Evolutionary conservation across 1,140 invertebrate genomes (phyloP).

Genomic region (Drosophila nikananu): DNA sequence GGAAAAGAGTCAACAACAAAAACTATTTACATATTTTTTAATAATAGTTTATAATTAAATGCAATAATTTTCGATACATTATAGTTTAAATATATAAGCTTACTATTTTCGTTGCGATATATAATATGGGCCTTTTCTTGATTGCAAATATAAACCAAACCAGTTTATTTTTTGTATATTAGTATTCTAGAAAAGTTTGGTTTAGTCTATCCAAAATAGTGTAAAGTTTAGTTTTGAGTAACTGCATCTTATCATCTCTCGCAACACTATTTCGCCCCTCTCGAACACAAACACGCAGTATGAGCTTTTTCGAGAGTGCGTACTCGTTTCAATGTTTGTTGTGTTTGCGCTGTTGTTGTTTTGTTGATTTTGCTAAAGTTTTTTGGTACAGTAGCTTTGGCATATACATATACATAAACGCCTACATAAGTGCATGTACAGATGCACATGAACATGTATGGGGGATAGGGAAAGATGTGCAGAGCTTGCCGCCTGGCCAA

Average conservation of each 20-base stretch:
- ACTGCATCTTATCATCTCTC: slow-evolving; percentile 15
- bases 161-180: neutral
- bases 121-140: neutral
- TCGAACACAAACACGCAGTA: slow-evolving; percentile 12
- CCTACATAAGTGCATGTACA: slow-evolving; percentile 24
- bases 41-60: neutral
- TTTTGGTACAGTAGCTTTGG: slow-evolving; percentile 55
- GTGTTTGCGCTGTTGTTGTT: slow-evolving; percentile 32
- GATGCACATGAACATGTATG: slow-evolving; percentile 19
- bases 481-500: slow-evolving; percentile 38
- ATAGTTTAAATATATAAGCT: neutral
- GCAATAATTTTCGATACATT: neutral
- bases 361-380: slow-evolving; percentile 46
- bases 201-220: neutral
- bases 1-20: too few species aligned
- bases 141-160: neutral
- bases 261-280: slow-evolving; percentile 4
- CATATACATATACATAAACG: slow-evolving; percentile 14
- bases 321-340: slow-evolving; percentile 39
- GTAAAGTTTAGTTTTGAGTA: neutral
- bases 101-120: neutral
- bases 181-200: neutral
- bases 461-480: neutral
- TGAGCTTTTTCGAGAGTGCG: slow-evolving; percentile 53
- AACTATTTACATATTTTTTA: neutral